phyloP scores from a whole-genome alignment of 2,113 vertebrate genomes.

The Callospermophilus lateralis region DNA sequence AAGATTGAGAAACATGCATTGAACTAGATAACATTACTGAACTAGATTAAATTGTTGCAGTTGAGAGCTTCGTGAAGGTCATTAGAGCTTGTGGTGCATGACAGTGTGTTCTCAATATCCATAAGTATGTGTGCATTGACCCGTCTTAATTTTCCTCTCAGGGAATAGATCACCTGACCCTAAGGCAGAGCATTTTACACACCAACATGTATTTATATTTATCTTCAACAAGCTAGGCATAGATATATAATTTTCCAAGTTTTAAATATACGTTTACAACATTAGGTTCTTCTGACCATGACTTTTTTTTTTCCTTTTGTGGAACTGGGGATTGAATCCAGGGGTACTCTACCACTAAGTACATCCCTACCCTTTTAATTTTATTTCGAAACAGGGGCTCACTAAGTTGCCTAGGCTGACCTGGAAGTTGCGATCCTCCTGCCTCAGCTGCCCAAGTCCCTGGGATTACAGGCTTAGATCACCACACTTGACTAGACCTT shows the following conservation, averaged over 20 bases:
- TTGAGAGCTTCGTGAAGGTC: background rate
- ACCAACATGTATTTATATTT: background rate
- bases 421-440: too few species aligned
- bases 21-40: background rate
- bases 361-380: too few species aligned
- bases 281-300: constrained; percentile 18
- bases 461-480: too few species aligned
- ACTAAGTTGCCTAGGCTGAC: too few species aligned
- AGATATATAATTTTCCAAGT: constrained; percentile 8
- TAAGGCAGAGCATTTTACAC: background rate
- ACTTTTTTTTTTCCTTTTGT: background rate
- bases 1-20: background rate
- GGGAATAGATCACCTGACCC: background rate
- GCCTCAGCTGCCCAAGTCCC: too few species aligned
- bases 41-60: background rate
- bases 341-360: too few species aligned
- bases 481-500: too few species aligned
- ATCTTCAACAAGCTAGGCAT: background rate
- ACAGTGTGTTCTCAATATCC: background rate
- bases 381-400: too few species aligned
- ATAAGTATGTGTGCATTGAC: background rate
- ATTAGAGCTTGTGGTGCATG: background rate
- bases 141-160: background rate
- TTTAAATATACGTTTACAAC: constrained; percentile 17
- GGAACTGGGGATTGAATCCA: too few species aligned